Evolutionary conservation across 2,888 invertebrate species (phyloP).

Genomic region (Camponotus fellah): DNA sequence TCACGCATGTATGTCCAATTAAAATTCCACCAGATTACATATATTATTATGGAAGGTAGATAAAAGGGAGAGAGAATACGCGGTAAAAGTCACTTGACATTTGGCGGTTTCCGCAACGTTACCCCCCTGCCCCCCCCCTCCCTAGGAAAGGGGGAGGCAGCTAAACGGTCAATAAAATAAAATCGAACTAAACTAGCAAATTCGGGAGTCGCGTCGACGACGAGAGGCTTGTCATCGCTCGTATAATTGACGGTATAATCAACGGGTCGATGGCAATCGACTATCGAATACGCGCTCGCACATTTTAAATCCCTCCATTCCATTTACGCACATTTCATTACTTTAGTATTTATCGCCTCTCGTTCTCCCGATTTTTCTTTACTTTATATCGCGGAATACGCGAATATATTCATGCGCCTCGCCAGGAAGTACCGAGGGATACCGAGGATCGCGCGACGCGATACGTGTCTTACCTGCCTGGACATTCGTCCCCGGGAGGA

Average conservation of each 20-base stretch:
- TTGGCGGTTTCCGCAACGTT: not conserved
- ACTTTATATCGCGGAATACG: not conserved
- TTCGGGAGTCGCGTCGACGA: not conserved
- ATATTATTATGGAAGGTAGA: not conserved
- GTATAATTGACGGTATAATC: slow-evolving; percentile 40
- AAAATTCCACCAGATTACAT: not conserved
- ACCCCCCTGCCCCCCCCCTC: too few species aligned
- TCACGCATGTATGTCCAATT: not conserved
- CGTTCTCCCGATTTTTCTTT: not conserved
- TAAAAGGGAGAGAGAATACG: not conserved
- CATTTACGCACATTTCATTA: slow-evolving; percentile 15
- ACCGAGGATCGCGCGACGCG: not conserved
- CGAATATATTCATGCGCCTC: not conserved
- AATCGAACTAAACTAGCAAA: slow-evolving; percentile 18
- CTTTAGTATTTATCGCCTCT: not conserved
- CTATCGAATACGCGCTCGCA: slow-evolving; percentile 4
- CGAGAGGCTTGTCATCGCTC: not conserved
- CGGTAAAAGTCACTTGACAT: slow-evolving; percentile 3
- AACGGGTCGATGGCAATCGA: slow-evolving; percentile 32
- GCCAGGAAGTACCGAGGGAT: not conserved
- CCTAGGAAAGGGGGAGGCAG: not conserved
- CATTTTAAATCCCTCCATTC: slow-evolving; percentile 17
- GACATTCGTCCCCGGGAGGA: slow-evolving; percentile 36
- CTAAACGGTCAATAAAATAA: slow-evolving; percentile 35
- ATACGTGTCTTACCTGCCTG: slow-evolving; percentile 42